These are phyloP conservation scores for Altica lythri DNA, from an alignment of 2,888 invertebrate genomes.

Conservation along the genomic window DNA sequence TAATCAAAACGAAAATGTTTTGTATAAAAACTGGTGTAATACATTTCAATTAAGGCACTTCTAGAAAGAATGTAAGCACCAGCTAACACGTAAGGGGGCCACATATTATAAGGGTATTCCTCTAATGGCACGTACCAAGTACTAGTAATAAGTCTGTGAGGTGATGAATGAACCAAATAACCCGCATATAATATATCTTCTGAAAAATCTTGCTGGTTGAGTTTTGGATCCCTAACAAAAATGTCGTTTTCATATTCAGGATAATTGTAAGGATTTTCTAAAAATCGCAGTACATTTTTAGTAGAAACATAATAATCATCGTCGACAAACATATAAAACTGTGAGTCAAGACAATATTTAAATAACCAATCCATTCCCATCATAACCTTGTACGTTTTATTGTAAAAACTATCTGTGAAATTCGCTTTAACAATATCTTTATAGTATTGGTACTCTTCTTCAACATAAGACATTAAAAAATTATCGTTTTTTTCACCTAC, in stretches of 20 bases:
- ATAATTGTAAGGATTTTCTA: slow-evolving; percentile 70
- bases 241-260: slow-evolving; percentile 67
- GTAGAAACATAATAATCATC: slow-evolving; percentile 92
- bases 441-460: slow-evolving; percentile 68
- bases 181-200: slow-evolving; percentile 71
- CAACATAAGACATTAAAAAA: slow-evolving; percentile 62
- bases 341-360: slow-evolving; percentile 72
- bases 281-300: slow-evolving; percentile 77
- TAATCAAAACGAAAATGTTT: slow-evolving; percentile 90
- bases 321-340: slow-evolving; percentile 86
- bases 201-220: no score
- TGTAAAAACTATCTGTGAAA: slow-evolving; percentile 83
- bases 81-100: slow-evolving; percentile 91
- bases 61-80: slow-evolving; percentile 83
- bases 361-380: slow-evolving; percentile 84
- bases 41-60: slow-evolving; percentile 73
- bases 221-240: no score
- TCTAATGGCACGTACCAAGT: slow-evolving; percentile 84
- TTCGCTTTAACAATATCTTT: slow-evolving; percentile 84
- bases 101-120: slow-evolving; percentile 86
- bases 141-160: slow-evolving; percentile 76
- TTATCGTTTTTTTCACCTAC: slow-evolving; percentile 65
- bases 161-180: slow-evolving; percentile 76
- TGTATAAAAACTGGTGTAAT: slow-evolving; percentile 78
- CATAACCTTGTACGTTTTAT: slow-evolving; percentile 94